Percentiles rank a stretch among this genome's conserved stretches.
Conservation (phyloP, 2,888 invertebrate species). For the Drosophila eohydei region DNA sequence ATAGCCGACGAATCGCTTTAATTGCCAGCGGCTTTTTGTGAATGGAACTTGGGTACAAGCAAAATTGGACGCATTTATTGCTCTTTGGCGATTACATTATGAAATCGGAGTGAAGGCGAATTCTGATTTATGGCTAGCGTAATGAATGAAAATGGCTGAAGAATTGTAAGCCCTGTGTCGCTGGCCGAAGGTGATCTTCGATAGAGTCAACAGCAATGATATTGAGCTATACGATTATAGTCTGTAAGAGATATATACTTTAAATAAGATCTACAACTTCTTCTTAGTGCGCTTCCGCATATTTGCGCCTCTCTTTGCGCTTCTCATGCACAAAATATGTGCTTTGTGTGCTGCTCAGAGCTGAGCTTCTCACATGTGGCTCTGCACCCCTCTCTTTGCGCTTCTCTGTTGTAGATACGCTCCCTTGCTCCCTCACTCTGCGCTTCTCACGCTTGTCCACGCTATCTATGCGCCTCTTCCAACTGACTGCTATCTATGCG, state of each 20-base stretch:
- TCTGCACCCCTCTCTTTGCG: not conserved
- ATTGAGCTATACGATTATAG: not conserved
- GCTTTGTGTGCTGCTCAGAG: not conserved
- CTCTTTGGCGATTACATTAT: conserved; percentile 45
- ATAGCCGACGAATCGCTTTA: conserved; percentile 20
- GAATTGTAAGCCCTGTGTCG: not conserved
- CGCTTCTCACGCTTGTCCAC: not conserved
- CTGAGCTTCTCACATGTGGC: not conserved
- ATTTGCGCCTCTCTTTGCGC: conserved; percentile 5
- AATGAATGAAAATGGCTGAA: conserved; percentile 38
- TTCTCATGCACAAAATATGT: not conserved
- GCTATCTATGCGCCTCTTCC: not conserved
- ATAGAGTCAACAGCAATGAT: too few species aligned
- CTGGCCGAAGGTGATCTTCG: not conserved
- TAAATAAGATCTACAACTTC: not conserved
- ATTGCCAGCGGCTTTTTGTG: conserved; percentile 62
- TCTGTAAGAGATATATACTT: not conserved
- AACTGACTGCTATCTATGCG: not conserved
- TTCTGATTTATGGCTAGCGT: conserved; percentile 23
- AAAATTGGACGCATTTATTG: conserved; percentile 39
- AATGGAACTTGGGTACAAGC: conserved; percentile 44
- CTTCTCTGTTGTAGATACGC: not conserved
- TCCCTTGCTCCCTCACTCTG: not conserved
- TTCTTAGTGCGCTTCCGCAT: not conserved
- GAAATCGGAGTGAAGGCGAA: conserved; percentile 33